phyloP scores from a whole-genome alignment of 2,113 vertebrate species.

The Malurus alboscapulatus region DNA sequence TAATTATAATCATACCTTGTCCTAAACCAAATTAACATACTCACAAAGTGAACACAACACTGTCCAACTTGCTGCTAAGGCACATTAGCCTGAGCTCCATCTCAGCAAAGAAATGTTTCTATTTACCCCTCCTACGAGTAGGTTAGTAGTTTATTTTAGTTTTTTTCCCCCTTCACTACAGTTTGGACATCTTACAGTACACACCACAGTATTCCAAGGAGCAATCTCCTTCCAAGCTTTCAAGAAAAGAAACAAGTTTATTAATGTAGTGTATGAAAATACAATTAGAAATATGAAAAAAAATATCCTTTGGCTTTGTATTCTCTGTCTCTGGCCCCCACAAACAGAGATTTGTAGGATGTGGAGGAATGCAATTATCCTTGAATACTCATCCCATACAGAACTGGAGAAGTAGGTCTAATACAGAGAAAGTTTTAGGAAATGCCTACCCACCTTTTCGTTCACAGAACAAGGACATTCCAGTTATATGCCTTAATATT shows the following conservation, averaged over 20 bases:
- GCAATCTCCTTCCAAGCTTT: neutral
- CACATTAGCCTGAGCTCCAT: neutral
- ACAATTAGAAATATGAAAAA: neutral
- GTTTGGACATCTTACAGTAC: neutral
- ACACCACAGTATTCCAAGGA: neutral
- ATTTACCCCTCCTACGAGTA: neutral
- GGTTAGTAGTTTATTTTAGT: rapidly evolving
- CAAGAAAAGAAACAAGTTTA: neutral
- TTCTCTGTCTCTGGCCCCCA: neutral
- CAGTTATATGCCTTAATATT: neutral
- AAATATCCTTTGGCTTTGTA: neutral
- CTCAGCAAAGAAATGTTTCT: neutral
- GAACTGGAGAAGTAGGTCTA: neutral
- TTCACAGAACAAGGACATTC: neutral
- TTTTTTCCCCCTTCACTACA: neutral
- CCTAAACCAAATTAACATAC: neutral
- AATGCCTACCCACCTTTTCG: neutral
- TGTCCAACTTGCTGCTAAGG: neutral
- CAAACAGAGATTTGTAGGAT: neutral
- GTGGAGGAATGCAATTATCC: neutral
- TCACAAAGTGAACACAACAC: neutral
- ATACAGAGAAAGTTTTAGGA: neutral
- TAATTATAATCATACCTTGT: neutral
- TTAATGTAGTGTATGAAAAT: neutral
- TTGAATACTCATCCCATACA: neutral